A percentile compares a stretch with the other conserved stretches of the same genome.
phyloP scores from a whole-genome alignment of 2,888 invertebrate genomes.

The Autographa pulchrina region DNA sequence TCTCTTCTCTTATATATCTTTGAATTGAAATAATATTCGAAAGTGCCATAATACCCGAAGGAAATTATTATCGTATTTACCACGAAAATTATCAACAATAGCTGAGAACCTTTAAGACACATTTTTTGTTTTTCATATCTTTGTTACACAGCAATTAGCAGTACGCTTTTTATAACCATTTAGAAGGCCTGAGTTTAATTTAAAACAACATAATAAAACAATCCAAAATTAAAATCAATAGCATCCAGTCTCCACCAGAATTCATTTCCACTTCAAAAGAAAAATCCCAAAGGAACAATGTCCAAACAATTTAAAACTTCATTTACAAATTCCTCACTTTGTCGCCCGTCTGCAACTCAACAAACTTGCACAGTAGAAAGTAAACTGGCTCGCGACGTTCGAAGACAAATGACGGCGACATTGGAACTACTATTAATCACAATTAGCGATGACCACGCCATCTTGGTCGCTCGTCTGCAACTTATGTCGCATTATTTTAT shows the following conservation, averaged over 20 bases:
- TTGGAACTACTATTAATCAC: constrained; percentile 80
- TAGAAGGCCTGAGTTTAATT: background rate
- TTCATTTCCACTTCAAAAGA: background rate
- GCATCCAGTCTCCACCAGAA: background rate
- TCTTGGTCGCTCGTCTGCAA: constrained; percentile 62
- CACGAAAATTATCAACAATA: no score
- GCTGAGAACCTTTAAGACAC: no score
- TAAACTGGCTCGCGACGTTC: constrained; percentile 75
- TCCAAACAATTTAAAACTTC: constrained; percentile 31
- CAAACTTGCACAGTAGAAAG: constrained; percentile 74
- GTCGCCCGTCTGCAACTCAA: constrained; percentile 63
- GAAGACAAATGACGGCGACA: constrained; percentile 83
- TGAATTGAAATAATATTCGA: no score
- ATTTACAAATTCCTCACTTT: constrained; percentile 31
- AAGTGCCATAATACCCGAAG: no score
- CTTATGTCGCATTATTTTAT: constrained; percentile 62
- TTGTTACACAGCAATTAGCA: no score
- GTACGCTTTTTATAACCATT: no score
- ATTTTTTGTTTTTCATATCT: no score
- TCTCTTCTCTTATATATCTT: no score
- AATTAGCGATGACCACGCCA: constrained; percentile 79
- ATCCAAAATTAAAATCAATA: background rate
- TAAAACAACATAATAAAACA: no score
- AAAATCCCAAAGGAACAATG: constrained; percentile 18
- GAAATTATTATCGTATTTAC: no score